Evolutionary conservation across 2,113 vertebrate genomes (phyloP), one percentile per base, ranked within the genome.

Genomic region (Halcyon malimbica): DNA sequence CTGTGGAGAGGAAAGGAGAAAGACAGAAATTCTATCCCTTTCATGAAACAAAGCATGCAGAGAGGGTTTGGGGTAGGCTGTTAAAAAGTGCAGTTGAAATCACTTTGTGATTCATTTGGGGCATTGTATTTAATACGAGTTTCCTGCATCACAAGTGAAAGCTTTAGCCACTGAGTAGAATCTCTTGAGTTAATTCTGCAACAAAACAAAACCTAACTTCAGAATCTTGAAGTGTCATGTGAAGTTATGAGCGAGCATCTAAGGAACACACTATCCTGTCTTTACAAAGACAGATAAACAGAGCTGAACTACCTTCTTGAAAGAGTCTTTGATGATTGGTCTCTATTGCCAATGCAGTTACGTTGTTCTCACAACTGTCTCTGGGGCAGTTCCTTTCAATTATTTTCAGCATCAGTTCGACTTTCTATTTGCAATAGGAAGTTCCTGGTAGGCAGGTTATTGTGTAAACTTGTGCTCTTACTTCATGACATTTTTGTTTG

Each of bases 221-320:
- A 67, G 53, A 75, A n/a, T 92, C 70, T 35, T 62, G 23, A 67
- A 35, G n/a, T 50, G 29, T 26, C 7, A 3, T 21, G 9, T 67
- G n/a, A 75, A 83, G 39, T 70, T 50, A 19, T 11, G 17, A 63
- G 25, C 25, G 25, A 92, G 3, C 59, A 44, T 57, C 16, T 41
- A 20, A 51, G 12, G n/a, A 56, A 26, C 33, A 21, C 5, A 2
- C 35, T 18, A 26, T 33, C 11, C 48, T 42, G 42, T 42, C 42
- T 42, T 42, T 42, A 12, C 29, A 24, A 29, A 29, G 53, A 17
- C 4, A 67, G 28, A 21, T 53, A 44, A 68, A 44, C 23, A 37
- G 31, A 46, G 20, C 33, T 73, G 42, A 80, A 21, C 11, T 23
- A 41, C 12, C 4, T 57, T 50, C 28, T 64, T 0, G 0, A 57